A percentile compares a stretch with the other conserved stretches of the same genome.
phyloP scores from a whole-genome alignment of 2,797 vertebrate genomes.

The Miopithecus talapoin region DNA sequence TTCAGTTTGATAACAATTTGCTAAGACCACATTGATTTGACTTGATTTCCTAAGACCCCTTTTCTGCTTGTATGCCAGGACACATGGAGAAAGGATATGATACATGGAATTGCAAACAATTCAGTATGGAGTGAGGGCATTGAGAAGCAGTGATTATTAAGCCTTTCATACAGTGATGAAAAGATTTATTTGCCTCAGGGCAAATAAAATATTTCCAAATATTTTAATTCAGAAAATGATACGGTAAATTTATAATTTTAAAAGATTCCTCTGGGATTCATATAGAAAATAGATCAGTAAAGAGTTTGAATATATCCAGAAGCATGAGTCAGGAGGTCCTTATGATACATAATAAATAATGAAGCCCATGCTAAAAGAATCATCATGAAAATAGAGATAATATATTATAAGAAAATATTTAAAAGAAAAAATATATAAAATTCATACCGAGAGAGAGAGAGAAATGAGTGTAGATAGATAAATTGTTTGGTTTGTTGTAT shows the following conservation, averaged over 20 bases:
- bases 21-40: neutral
- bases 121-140: neutral
- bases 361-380: neutral
- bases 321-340: neutral
- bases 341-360: neutral
- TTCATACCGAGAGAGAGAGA: too few species aligned
- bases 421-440: neutral
- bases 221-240: neutral
- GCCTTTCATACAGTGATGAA: neutral
- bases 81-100: too few species aligned
- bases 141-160: neutral
- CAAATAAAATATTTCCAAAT: neutral
- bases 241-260: neutral
- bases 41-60: neutral
- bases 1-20: neutral
- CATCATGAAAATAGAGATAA: neutral
- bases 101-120: neutral
- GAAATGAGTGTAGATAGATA: too few species aligned
- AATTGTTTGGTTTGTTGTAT: neutral
- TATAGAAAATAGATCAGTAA: neutral
- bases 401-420: neutral
- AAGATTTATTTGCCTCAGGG: neutral
- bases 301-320: neutral
- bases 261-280: neutral
- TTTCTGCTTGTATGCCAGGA: neutral